Base-by-base conservation (phyloP, 53 echinoderm and acorn worm species). In the Mesocentrotus franciscanus region DNA sequence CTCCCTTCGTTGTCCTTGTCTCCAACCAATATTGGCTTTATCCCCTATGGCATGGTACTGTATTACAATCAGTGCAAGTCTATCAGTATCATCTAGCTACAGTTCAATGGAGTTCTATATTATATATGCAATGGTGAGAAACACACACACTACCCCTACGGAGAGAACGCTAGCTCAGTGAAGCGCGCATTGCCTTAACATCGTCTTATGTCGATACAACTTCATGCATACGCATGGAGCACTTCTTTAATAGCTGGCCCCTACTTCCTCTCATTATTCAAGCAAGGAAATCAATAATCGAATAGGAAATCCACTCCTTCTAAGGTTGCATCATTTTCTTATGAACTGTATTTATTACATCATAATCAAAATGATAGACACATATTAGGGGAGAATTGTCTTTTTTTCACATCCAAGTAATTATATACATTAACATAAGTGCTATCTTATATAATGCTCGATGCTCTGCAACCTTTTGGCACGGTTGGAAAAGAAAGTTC, bases 241-340 rank as follows among this genome's bases (percentile, higher is more conserved):
- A 81, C 81, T 81, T 81, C 81, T 81, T 81, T 81, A 81, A 81
- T 81, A 81, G 81, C 81, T 36, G 81, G 81, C 81, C 81, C 36
- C 81, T 81, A 81, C 81, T 42, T 81, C 22, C 39, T 42, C 9
- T 81, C 42, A 36, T 81, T 81, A 81, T 81, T 81, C 81, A 81
- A 81, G 81, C 81, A 17, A 42, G 22, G 39, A 39, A 22, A 81
- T 81, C 81, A 81, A 81, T 81, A 81, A 33, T 36, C 36, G 42
- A 81, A 42, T 42, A 81, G 81, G 20, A 81, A 39, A 81, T n/a
- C 27, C 27, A 58, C 61, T 58, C 14, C 57, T 10, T 26, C 61
- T 60, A 14, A 6, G 59, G 14, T 16, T 58, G 59, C 33, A 90
- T 35, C 58, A 22, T 15, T n/a, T 36, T 81, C 6, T 22, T 13